Evolutionary conservation across 2,888 invertebrate species (phyloP).

Genomic region (Drosophila infuscata): DNA sequence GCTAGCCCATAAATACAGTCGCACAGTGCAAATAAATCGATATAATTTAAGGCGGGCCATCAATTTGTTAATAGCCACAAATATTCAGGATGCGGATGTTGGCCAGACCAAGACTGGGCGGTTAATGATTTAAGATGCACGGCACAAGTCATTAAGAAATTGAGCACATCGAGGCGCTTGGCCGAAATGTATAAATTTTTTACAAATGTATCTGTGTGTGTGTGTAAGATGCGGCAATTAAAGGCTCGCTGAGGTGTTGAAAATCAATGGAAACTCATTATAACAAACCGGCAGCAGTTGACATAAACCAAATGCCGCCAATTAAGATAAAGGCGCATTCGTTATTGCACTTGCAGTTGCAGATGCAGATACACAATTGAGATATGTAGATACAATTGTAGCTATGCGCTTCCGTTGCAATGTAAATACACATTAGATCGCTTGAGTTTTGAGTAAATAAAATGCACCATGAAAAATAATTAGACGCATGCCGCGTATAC

Average conservation of each 20-base stretch:
- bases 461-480: constrained; percentile 65
- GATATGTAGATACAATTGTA: constrained; percentile 36
- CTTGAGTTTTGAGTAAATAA: constrained; percentile 74
- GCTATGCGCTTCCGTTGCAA: constrained; percentile 63
- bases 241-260: constrained; percentile 77
- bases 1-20: constrained; percentile 57
- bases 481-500: constrained; percentile 68
- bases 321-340: constrained; percentile 55
- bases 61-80: constrained; percentile 37
- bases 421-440: constrained; percentile 64
- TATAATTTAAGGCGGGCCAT: constrained; percentile 44
- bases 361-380: constrained; percentile 21
- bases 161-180: constrained; percentile 38
- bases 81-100: constrained; percentile 33
- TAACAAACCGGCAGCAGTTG: constrained; percentile 83
- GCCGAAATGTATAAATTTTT: neutral
- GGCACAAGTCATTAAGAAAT: constrained; percentile 72
- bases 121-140: constrained; percentile 57
- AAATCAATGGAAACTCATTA: constrained; percentile 80
- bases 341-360: constrained; percentile 40
- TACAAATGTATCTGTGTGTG: constrained; percentile 44
- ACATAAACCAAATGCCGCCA: constrained; percentile 85
- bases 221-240: constrained; percentile 59
- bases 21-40: constrained; percentile 64
- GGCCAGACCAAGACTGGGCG: constrained; percentile 7